phyloP scores from a whole-genome alignment of 2,113 vertebrate species.

The Engystomops pustulosus region DNA sequence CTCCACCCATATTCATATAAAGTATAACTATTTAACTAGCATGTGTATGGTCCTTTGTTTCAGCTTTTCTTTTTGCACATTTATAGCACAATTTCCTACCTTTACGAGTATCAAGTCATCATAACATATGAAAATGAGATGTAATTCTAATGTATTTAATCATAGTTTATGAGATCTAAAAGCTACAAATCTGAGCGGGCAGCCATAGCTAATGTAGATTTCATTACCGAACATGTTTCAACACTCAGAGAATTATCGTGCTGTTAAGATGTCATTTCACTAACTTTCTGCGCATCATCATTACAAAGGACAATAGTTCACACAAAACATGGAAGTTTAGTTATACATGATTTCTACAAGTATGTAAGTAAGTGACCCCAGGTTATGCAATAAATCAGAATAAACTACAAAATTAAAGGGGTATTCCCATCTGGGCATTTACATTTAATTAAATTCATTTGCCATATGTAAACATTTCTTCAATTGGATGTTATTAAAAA shows the following conservation, averaged over 20 bases:
- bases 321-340: not conserved
- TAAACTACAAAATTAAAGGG: conserved; percentile 3
- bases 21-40: no score
- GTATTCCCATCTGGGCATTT: no score
- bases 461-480: no score
- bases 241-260: conserved; percentile 21
- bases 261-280: conserved; percentile 65
- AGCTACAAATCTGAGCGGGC: not conserved
- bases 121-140: no score
- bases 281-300: conserved; percentile 52
- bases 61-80: no score
- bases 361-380: not conserved
- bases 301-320: conserved; percentile 10
- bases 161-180: not conserved
- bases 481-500: no score
- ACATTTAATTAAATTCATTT: no score
- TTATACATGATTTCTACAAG: not conserved
- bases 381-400: not conserved
- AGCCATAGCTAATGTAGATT: conserved; percentile 14
- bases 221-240: conserved; percentile 23
- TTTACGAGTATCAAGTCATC: no score
- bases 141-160: not conserved
- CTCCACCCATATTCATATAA: no score
- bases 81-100: no score
- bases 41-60: no score